phyloP scores from a whole-genome alignment of 2,113 vertebrate genomes.

The Saguinus midas region DNA sequence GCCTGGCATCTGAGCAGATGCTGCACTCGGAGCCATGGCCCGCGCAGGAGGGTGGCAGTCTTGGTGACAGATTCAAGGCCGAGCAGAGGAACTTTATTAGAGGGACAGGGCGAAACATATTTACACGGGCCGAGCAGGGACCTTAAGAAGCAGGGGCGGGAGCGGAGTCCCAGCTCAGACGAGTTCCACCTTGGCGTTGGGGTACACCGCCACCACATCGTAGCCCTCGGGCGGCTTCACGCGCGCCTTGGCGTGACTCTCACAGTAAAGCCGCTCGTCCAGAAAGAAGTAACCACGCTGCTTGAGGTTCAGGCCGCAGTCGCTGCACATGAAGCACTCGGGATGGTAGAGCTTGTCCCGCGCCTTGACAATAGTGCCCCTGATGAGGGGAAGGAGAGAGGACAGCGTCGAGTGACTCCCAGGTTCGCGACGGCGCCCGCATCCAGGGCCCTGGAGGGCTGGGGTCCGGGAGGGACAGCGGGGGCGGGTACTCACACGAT shows the following conservation, averaged over 20 bases:
- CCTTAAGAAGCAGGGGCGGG: conserved; percentile 23
- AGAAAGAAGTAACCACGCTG: conserved; percentile 98
- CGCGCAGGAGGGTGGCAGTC: background rate
- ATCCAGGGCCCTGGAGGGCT: rapidly evolving
- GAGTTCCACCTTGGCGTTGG: conserved; percentile 96
- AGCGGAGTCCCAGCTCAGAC: conserved; percentile 81
- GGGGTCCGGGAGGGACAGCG: background rate
- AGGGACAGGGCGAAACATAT: conserved; percentile 76
- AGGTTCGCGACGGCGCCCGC: background rate
- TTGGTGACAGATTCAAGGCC: background rate
- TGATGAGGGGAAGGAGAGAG: conserved; percentile 63
- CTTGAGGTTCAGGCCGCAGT: conserved; percentile 96
- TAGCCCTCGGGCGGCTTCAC: conserved; percentile 98
- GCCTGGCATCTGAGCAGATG: background rate
- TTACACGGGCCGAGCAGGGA: conserved; percentile 78
- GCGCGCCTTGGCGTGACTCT: conserved; percentile 95
- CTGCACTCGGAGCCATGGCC: background rate
- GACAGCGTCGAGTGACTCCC: background rate
- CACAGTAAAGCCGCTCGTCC: conserved; percentile 96
- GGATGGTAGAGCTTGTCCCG: conserved; percentile 98
- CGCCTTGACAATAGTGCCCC: conserved; percentile 97
- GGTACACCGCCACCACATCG: conserved; percentile 99
- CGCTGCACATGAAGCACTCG: conserved; percentile 96
- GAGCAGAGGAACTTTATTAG: conserved; percentile 77
- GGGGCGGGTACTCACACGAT: conserved; percentile 92